phyloP scores from a whole-genome alignment of 2,888 invertebrate species.

The Homarus gammarus region DNA sequence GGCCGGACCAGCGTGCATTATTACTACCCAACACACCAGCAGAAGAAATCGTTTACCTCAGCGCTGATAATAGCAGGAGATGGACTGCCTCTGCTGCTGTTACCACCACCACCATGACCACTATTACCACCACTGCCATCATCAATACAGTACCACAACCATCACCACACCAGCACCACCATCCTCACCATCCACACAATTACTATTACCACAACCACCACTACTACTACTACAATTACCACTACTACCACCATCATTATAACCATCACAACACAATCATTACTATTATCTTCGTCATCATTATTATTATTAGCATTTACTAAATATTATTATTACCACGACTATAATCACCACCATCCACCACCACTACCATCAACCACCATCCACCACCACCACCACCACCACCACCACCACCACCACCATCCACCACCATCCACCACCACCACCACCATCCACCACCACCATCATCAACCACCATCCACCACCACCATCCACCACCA shows the following conservation, averaged over 20 bases:
- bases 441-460: no score
- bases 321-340: not conserved
- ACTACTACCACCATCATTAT: not conserved
- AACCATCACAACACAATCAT: not conserved
- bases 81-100: constrained; percentile 42
- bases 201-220: not conserved
- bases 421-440: no score
- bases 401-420: no score
- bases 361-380: no score
- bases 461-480: no score
- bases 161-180: not conserved
- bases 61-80: constrained; percentile 57
- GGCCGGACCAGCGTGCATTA: constrained; percentile 60
- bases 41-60: constrained; percentile 70
- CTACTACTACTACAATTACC: not conserved
- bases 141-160: not conserved
- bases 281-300: not conserved
- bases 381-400: no score
- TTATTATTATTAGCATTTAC: not conserved
- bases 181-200: not conserved
- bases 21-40: constrained; percentile 48
- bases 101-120: not conserved
- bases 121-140: no score
- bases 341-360: not conserved
- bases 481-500: no score